phyloP scores from a whole-genome alignment of 2,113 vertebrate species.

The Microtus ochrogaster region DNA sequence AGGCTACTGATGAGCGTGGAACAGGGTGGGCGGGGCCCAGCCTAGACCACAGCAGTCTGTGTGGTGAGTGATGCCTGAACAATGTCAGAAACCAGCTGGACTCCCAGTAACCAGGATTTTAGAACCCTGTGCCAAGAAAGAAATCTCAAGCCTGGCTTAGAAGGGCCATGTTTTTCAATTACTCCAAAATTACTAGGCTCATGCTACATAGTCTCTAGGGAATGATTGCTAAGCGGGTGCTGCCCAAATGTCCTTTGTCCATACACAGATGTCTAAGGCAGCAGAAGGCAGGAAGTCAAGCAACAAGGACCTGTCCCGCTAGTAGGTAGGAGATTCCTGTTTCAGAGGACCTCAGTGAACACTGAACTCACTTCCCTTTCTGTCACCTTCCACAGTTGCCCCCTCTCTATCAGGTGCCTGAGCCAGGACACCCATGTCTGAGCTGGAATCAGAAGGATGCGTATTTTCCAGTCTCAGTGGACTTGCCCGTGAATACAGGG shows the following conservation, averaged over 20 bases:
- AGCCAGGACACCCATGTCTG: background rate
- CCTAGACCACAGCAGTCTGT: background rate
- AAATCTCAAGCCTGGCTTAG: background rate
- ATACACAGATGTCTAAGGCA: background rate
- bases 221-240: background rate
- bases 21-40: accelerated
- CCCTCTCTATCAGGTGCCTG: background rate
- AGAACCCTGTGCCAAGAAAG: background rate
- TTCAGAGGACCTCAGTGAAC: background rate
- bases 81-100: background rate
- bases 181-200: background rate
- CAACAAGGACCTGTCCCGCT: background rate
- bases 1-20: background rate
- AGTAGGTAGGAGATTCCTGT: background rate
- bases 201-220: background rate
- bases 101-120: background rate
- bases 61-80: background rate
- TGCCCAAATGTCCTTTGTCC: background rate
- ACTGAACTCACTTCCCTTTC: background rate
- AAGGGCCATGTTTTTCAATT: background rate
- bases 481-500: background rate
- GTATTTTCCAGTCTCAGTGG: background rate
- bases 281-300: background rate
- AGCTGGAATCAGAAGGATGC: background rate
- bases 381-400: background rate